phyloP scores from a whole-genome alignment of 1,140 invertebrate species.

The Trachymyrmex cornetzi region DNA sequence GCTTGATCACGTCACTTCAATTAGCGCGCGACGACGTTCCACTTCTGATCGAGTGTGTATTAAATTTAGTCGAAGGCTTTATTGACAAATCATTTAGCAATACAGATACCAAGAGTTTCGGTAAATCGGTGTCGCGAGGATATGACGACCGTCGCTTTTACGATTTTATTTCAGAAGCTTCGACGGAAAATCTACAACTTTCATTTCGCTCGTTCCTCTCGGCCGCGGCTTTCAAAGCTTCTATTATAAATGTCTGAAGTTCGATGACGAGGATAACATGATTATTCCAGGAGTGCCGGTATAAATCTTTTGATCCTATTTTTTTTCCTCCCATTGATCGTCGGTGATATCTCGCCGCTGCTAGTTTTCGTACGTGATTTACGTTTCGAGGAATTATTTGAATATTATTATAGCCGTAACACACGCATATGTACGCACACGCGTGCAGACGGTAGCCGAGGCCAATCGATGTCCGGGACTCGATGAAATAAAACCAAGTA shows the following conservation, averaged over 20 bases:
- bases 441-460: constrained; percentile 60
- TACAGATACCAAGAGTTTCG: constrained; percentile 21
- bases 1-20: constrained; percentile 26
- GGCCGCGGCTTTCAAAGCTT: not conserved
- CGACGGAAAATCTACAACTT: not conserved
- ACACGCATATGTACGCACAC: not conserved
- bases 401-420: constrained; percentile 68
- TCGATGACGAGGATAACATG: constrained; percentile 12
- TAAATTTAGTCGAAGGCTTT: constrained; percentile 52
- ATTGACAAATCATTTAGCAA: constrained; percentile 29
- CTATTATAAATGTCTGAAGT: constrained; percentile 1
- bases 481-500: constrained; percentile 73
- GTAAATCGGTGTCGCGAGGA: constrained; percentile 9
- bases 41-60: constrained; percentile 35
- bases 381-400: constrained; percentile 63
- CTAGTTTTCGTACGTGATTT: constrained; percentile 25
- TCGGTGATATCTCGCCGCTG: not conserved
- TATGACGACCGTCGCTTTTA: too few species aligned
- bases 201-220: not conserved
- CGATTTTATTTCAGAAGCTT: not conserved
- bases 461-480: constrained; percentile 72
- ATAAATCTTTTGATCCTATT: not conserved
- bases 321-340: not conserved
- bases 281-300: not conserved
- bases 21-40: constrained; percentile 36